Evolutionary conservation across 2,797 vertebrate genomes (phyloP).

Genomic region (Crocodylus rhombifer): DNA sequence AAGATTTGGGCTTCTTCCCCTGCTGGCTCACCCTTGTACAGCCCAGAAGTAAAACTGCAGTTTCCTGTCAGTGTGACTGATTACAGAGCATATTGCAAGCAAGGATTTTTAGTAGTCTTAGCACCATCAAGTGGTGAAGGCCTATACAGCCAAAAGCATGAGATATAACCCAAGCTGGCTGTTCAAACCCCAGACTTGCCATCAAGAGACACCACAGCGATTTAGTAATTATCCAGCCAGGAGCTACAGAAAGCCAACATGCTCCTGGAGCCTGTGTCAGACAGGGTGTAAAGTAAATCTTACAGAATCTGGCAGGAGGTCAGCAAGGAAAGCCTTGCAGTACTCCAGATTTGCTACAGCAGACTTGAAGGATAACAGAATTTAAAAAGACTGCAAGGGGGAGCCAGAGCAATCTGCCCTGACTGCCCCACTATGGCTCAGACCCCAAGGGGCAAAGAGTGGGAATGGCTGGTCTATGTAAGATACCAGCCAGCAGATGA

Average conservation of each 20-base stretch:
- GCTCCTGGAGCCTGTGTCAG: neutral
- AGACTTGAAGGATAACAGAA: neutral
- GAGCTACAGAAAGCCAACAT: neutral
- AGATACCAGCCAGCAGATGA: neutral
- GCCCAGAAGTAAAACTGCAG: neutral
- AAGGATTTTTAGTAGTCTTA: neutral
- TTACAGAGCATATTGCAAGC: neutral
- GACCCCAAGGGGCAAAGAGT: neutral
- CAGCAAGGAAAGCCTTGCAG: accelerated
- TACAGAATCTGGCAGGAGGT: neutral
- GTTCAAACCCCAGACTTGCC: neutral
- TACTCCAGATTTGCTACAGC: neutral
- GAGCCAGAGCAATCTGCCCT: neutral
- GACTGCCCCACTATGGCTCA: neutral
- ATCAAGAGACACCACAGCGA: neutral
- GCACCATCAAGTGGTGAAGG: slow-evolving; percentile 40
- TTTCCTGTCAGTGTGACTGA: neutral
- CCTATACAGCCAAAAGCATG: neutral
- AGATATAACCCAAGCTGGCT: neutral
- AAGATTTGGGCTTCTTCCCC: neutral
- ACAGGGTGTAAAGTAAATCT: neutral
- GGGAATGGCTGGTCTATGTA: neutral
- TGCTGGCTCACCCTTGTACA: neutral
- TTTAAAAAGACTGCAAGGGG: neutral
- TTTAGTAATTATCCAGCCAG: neutral